These are phyloP conservation scores for Patiria pectinifera DNA, from an alignment of 53 echinoderm and acorn worm species.

Conservation along the genomic window DNA sequence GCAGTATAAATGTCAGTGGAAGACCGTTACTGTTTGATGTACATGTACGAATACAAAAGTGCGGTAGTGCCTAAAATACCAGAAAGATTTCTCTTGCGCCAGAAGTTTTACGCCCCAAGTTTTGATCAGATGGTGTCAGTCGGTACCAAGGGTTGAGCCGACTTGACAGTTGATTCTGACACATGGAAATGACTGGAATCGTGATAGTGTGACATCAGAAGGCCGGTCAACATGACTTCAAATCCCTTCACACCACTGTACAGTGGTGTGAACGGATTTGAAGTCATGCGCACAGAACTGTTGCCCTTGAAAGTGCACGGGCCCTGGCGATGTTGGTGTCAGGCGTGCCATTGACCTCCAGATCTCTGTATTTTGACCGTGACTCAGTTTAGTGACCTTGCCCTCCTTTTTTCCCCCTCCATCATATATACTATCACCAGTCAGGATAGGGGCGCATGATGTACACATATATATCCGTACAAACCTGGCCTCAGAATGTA, in stretches of 20 bases:
- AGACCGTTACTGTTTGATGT: no score
- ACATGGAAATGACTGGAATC: background rate
- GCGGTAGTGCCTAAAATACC: no score
- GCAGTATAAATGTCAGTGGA: no score
- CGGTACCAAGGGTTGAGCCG: background rate
- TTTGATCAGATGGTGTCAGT: conserved; percentile 1
- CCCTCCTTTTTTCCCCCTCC: no score
- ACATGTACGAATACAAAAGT: no score
- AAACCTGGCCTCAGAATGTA: no score
- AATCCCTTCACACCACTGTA: background rate
- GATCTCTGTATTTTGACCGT: background rate
- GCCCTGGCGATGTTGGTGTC: background rate
- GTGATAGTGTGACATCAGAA: background rate
- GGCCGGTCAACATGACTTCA: background rate
- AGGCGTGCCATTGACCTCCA: background rate
- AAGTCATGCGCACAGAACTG: background rate
- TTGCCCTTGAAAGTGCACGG: background rate
- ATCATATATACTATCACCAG: no score
- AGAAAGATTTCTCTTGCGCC: no score
- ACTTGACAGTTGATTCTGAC: background rate
- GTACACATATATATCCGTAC: no score
- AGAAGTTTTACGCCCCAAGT: background rate
- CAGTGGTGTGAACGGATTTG: no score
- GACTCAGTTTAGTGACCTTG: background rate
- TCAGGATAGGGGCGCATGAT: no score